Base-by-base conservation (phyloP, 2,113 vertebrate species). In the Oxyura jamaicensis region DNA sequence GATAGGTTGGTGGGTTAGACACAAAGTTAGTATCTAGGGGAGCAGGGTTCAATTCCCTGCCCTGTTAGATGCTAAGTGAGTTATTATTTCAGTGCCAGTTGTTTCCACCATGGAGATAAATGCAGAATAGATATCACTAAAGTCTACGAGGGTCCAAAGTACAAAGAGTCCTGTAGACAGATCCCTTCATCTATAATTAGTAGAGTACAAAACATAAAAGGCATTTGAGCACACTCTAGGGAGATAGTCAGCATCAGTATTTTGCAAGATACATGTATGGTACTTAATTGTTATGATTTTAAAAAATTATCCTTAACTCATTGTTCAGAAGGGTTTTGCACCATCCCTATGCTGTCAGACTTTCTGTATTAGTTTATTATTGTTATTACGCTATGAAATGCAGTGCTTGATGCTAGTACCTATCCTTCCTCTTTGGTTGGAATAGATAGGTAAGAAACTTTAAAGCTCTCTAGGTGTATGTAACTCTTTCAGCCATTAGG, bases 401-500 rank as follows among this genome's bases (percentile, higher is more conserved):
- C 44, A 58, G 33, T 20, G 9, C 69, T 83, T 80, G 17, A 28
- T 73, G 31, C 56, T 31, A 9, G 10, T 58, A 4, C 20, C 26
- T 0, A 0, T 46, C 44, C 48, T 86, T 48, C 21, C 13, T 0
- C 0, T 41, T 42, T 74, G 52, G 11, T 11, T 18, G 31, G 3
- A n/a, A 20, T 12, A 33, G 56, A 7, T 31, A n/a, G 21, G 4
- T 5, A 55, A 84, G 53, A 62, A 78, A 35, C 5, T 5, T 5
- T 52, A 8, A 41, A 55, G 4, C 8, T 44, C 5, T 69, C 8
- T 44, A 16, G 21, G 33, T 10, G 1, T 50, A 9, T 46, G 7
- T 81, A n/a, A 55, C 68, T 90, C 5, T 86, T 48, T 91, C n/a
- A 42, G 33, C 86, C 98, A 92, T 96, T 91, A 98, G 97, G 82